These are phyloP conservation scores for Calameuta pallipes DNA, from an alignment of 2,888 invertebrate genomes.

Conservation along the genomic window DNA sequence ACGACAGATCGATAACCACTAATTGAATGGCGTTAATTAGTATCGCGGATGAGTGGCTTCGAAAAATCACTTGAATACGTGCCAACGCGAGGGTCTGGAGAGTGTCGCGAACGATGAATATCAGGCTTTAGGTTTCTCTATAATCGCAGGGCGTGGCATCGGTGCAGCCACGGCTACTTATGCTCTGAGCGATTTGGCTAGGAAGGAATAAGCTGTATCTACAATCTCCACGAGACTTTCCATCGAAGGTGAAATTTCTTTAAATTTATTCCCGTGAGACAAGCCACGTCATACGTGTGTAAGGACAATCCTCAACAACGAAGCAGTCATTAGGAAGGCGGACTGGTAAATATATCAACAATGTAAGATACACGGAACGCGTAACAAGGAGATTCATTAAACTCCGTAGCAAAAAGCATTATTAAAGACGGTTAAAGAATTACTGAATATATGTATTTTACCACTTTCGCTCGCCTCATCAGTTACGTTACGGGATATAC, in stretches of 20 bases:
- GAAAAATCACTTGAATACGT: not conserved
- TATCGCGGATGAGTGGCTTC: not conserved
- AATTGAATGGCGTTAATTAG: not conserved
- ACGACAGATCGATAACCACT: not conserved
- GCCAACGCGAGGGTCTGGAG: not conserved
- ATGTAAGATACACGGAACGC: not conserved
- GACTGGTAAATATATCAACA: not conserved
- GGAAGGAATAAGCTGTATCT: not conserved
- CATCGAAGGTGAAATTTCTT: not conserved
- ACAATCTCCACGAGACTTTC: not conserved
- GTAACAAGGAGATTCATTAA: not conserved
- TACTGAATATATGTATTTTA: not conserved
- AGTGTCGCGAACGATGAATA: not conserved
- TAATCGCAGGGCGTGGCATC: constrained; percentile 7
- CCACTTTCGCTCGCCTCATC: not conserved
- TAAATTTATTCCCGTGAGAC: not conserved
- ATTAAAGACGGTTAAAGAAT: not conserved
- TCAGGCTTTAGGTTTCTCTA: not conserved
- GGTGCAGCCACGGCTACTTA: not conserved
- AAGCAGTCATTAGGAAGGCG: not conserved
- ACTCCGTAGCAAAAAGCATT: not conserved
- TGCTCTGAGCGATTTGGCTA: not conserved
- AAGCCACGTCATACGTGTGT: not conserved
- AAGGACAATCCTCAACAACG: not conserved
- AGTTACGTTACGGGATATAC: not conserved